Base-by-base conservation (phyloP, 2,113 vertebrate genomes). In the Ia io region DNA sequence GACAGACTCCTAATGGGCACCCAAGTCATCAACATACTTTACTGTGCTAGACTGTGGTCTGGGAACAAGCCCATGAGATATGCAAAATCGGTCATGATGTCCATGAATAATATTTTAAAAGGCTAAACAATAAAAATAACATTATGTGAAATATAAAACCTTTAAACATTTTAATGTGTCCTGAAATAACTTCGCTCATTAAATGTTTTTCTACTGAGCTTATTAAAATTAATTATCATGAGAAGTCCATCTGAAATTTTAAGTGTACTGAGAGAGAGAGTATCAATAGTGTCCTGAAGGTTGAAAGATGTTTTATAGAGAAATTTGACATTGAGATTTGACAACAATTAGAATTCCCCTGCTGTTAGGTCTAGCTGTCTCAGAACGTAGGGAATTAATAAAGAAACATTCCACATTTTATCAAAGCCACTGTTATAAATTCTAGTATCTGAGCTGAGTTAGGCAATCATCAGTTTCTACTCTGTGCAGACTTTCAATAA, bases 401-500 rank as follows among this genome's bases (percentile, higher is more conserved):
- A 90, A 44, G 7, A 90, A 22, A 61, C 25, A 37, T 18, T 53
- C 4, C 59, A 53, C 23, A 85, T 59, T 77, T 91, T 70, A 30
- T 70, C 40, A 70, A 63, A 88, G 25, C 18, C 9, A 67, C 10
- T 13, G 32, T 49, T 53, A 5, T 18, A 74, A 73, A 91, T 90
- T 84, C 42, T 73, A 94, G 92, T 94, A 95, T 78, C 95, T 94
- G 84, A 96, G 77, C 95, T 94, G 85, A 96, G 90, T 95, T 88
- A 96, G 9, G 77, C 85, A 74, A 91, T 95, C 94, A 91, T 84
- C 88, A 97, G 9, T 97, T 85, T 91, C 83, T 93, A 82, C 77
- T 92, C 96, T 70, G 28, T 82, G 44, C 20, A 56, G 90, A 97
- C 89, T 93, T 98, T 95, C 84, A 95, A 92, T 92, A 96, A 96